phyloP scores from a whole-genome alignment of 2,113 vertebrate species.

The Oenanthe oenanthe region DNA sequence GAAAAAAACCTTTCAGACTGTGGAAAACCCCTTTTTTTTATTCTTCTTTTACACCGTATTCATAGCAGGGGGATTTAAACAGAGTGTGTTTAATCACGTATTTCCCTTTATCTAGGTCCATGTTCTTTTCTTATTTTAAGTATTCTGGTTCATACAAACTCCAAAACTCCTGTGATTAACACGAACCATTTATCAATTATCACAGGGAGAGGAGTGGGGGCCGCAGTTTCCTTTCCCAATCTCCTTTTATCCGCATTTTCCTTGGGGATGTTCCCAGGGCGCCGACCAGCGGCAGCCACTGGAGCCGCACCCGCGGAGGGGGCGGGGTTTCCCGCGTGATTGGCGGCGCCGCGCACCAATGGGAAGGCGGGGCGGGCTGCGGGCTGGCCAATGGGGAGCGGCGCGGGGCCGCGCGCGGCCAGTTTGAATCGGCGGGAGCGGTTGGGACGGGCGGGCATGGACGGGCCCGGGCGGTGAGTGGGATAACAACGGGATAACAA shows the following conservation, averaged over 20 bases:
- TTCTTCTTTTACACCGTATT: too few relatives aligned
- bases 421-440: not conserved
- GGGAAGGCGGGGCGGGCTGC: rapidly evolving
- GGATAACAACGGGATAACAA: too few relatives aligned
- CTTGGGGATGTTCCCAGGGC: not conserved
- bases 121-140: too few relatives aligned
- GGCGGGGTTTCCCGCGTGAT: rapidly evolving
- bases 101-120: too few relatives aligned
- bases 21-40: too few relatives aligned
- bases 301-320: not conserved
- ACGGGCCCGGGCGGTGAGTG: not conserved
- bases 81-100: too few relatives aligned
- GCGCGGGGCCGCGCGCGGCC: not conserved
- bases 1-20: too few relatives aligned
- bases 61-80: too few relatives aligned
- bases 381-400: not conserved
- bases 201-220: too few relatives aligned
- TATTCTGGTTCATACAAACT: too few relatives aligned
- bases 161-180: too few relatives aligned
- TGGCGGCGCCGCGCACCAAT: rapidly evolving
- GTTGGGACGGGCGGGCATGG: not conserved
- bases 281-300: not conserved
- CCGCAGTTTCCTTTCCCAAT: rapidly evolving
- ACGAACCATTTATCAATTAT: too few relatives aligned
- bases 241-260: rapidly evolving